Percentiles rank a stretch among this genome's conserved stretches.
These are phyloP conservation scores for Heliconius ethilla DNA, from an alignment of 2,888 invertebrate genomes.

Conservation along the genomic window DNA sequence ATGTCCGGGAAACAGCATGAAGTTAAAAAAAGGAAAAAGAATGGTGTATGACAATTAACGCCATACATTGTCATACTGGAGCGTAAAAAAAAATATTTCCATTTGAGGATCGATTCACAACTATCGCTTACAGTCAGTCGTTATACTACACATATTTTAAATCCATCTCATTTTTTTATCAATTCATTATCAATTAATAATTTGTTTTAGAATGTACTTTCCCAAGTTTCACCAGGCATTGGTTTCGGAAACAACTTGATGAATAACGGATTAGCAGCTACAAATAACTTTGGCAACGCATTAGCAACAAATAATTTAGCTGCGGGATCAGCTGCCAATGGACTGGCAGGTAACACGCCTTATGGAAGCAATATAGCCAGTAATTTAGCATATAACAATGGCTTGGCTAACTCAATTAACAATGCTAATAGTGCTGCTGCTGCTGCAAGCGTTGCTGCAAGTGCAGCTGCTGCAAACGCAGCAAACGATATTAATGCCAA, in stretches of 20 bases:
- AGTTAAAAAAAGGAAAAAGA: no score
- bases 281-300: conserved; percentile 32
- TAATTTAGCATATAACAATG: conserved; percentile 29
- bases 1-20: no score
- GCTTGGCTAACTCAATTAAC: conserved; percentile 22
- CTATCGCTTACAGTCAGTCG: neutral
- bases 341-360: conserved; percentile 27
- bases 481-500: conserved; percentile 37
- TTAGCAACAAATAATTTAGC: conserved; percentile 42
- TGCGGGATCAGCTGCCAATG: conserved; percentile 35
- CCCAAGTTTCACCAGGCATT: conserved; percentile 45
- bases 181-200: neutral
- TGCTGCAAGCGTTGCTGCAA: conserved; percentile 40
- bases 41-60: neutral
- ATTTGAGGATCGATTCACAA: neutral
- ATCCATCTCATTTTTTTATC: no score
- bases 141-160: no score
- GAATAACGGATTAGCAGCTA: neutral
- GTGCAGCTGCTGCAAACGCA: conserved; percentile 37
- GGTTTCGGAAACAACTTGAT: conserved; percentile 39
- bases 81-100: neutral
- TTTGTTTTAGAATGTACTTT: conserved; percentile 50
- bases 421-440: conserved; percentile 42
- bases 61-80: neutral
- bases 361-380: conserved; percentile 30